Evolutionary conservation across 2,113 vertebrate genomes (phyloP).

Genomic region (Platichthys stellatus): DNA sequence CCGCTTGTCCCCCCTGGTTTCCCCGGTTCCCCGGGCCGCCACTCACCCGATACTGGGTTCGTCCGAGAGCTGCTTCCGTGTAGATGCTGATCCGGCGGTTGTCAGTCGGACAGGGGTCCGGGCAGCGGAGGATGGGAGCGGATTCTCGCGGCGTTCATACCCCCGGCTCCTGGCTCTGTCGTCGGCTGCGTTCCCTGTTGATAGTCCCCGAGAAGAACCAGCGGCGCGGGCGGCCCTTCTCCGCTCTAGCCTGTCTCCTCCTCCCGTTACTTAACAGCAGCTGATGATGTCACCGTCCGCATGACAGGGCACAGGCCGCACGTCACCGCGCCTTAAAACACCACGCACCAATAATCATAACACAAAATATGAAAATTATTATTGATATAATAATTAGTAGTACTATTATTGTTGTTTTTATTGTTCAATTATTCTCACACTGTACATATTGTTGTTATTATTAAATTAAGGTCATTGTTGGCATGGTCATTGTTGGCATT

Average conservation of each 20-base stretch:
- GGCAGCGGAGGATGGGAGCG: slow-evolving; percentile 86
- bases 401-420: no score
- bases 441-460: no score
- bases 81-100: slow-evolving; percentile 86
- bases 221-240: slow-evolving; percentile 62
- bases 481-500: no score
- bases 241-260: slow-evolving; percentile 61
- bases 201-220: slow-evolving; percentile 72
- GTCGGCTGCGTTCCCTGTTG: slow-evolving; percentile 75
- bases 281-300: slow-evolving; percentile 74
- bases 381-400: no score
- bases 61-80: slow-evolving; percentile 79
- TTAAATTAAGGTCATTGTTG: no score
- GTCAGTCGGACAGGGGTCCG: slow-evolving; percentile 80
- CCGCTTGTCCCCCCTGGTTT: slow-evolving; percentile 85
- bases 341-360: no score
- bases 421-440: no score
- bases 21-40: slow-evolving; percentile 65
- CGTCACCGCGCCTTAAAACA: neutral
- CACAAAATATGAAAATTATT: no score
- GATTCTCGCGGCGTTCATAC: slow-evolving; percentile 85
- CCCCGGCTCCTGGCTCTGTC: slow-evolving; percentile 72
- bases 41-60: slow-evolving; percentile 85
- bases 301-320: slow-evolving; percentile 15
- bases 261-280: slow-evolving; percentile 72